Evolutionary conservation across 1,140 invertebrate genomes (phyloP).

Genomic region (Steinernema khuongi): DNA sequence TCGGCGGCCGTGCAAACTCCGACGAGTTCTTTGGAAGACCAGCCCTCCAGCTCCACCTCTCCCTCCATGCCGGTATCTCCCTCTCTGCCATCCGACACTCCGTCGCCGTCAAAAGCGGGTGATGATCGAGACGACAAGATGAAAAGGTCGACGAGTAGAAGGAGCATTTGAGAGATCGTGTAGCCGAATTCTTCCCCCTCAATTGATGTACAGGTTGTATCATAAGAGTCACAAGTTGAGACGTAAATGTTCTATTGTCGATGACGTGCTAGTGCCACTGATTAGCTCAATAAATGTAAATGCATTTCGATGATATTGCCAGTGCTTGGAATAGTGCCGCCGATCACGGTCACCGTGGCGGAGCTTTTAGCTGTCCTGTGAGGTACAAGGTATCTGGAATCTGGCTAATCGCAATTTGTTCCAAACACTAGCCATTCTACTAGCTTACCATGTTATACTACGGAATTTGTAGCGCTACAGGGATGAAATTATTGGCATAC

Average conservation of each 20-base stretch:
- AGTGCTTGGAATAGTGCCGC: no score
- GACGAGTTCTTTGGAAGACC: neutral
- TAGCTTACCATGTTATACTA: no score
- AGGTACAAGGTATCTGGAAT: no score
- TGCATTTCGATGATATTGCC: no score
- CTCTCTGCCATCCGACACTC: neutral
- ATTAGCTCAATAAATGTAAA: slow-evolving; percentile 4
- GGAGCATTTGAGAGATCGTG: neutral
- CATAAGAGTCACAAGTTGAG: neutral
- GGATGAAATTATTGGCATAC: no score
- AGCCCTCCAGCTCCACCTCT: neutral
- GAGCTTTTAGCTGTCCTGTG: no score
- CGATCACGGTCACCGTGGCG: no score
- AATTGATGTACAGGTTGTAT: slow-evolving; percentile 12
- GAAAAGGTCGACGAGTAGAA: neutral
- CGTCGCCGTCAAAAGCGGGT: neutral
- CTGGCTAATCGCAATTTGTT: no score
- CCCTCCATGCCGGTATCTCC: neutral
- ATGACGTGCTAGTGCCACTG: neutral
- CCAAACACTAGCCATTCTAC: no score
- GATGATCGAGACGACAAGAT: neutral
- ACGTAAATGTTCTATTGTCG: neutral
- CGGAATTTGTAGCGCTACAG: no score
- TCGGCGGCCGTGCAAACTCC: neutral
- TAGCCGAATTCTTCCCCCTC: neutral